These are phyloP conservation scores for Ichneumon xanthorius DNA, from an alignment of 2,888 invertebrate species.

Conservation along the genomic window DNA sequence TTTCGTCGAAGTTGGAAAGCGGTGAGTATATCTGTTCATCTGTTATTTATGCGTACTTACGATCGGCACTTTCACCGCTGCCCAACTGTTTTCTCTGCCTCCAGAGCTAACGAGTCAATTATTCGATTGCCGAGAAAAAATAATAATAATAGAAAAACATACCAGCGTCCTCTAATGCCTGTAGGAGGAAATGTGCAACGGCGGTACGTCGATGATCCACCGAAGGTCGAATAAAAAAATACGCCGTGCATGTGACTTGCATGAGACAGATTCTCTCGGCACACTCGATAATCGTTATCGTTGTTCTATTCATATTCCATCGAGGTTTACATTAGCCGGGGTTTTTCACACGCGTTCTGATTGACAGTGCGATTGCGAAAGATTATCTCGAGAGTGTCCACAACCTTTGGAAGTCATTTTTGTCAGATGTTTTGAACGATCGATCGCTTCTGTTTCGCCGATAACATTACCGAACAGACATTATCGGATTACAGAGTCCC, in stretches of 20 bases:
- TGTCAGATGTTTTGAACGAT: not conserved
- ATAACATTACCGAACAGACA: not conserved
- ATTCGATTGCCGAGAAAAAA: not conserved
- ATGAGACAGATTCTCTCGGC: not conserved
- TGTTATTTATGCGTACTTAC: not conserved
- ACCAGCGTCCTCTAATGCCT: not conserved
- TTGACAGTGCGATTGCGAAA: conserved; percentile 1
- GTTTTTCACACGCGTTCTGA: not conserved
- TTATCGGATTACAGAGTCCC: not conserved
- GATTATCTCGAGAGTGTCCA: conserved; percentile 1
- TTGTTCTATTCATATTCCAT: not conserved
- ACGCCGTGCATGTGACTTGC: not conserved
- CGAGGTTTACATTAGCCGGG: not conserved
- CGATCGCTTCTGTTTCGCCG: not conserved
- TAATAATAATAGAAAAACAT: not conserved
- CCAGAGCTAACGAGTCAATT: not conserved
- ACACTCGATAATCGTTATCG: not conserved
- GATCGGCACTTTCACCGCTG: conserved; percentile 40
- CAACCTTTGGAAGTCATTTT: conserved; percentile 7
- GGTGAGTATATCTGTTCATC: conserved; percentile 9
- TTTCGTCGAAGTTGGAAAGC: conserved; percentile 38
- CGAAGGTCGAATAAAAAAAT: not conserved
- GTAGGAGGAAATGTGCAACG: not conserved
- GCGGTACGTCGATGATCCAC: not conserved
- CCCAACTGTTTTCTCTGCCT: not conserved